Base-by-base conservation (phyloP, 2,113 vertebrate species). In the Brachyhypopomus occidentalis region DNA sequence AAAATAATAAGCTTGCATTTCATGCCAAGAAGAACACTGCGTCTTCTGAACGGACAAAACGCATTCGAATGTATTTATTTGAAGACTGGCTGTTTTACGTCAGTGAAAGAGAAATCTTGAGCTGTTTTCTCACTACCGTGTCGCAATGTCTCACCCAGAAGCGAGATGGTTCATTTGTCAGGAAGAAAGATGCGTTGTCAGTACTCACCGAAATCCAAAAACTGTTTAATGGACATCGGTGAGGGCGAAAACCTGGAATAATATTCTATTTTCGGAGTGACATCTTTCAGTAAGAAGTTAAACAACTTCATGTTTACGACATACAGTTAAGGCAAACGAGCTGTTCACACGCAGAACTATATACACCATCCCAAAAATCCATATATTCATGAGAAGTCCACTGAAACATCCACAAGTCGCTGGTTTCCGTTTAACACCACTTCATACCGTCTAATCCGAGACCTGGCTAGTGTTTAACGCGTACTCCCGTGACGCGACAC, bases 181-280 rank as follows among this genome's bases (percentile, higher is more conserved):
- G 45, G 12, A 52, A 12, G 41, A 48, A 5, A 9, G 45, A 14
- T 52, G 45, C 8, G 45, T 52, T 14, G 45, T 52, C 45, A 14
- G 12, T 84, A 92, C 93, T 93, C 78, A 94, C 93, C 93, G 67
- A 94, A 94, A 89, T 94, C 93, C 89, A 94, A 67, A 80, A 94
- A 93, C 86, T 94, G 93, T 85, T 94, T 92, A 20, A 94, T 94
- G 83, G 93, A 94, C 70, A 94, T 92, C 59, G 93, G 93, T 0
- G 92, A 94, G 5, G 93, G 93, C 0, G 92, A 93, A 71, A 93
- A 94, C 8, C 90, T 81, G 45, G 93, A 94, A 84, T 93, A 94
- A 79, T 89, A 92, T 77, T 93, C 93, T 56, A 94, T 92, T 85
- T 92, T 93, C 12, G 86, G 86, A 67, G 88, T 84, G 1, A 85